A percentile compares a stretch with the other conserved stretches of the same genome.
These are phyloP conservation scores for Rotaria socialis DNA, from an alignment of 2,888 invertebrate species.

Conservation along the genomic window DNA sequence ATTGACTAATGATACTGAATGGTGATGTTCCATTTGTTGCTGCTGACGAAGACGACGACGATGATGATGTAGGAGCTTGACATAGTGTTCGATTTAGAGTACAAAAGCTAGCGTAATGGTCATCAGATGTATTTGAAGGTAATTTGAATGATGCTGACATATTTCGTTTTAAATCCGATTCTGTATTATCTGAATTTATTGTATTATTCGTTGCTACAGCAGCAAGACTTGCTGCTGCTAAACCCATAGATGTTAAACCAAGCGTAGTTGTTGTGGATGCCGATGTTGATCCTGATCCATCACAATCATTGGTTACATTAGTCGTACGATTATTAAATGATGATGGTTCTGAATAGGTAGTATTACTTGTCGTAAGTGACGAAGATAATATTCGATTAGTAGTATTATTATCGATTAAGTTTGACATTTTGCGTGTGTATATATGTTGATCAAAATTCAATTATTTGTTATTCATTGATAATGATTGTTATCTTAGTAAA, in stretches of 20 bases:
- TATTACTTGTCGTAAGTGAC: not conserved
- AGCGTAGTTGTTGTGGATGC: not conserved
- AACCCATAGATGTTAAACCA: not conserved
- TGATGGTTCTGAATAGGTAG: not conserved
- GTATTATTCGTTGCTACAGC: not conserved
- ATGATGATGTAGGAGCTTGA: not conserved
- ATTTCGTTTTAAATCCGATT: not conserved
- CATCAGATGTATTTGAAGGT: not conserved
- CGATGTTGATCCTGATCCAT: not conserved
- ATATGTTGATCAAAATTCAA: not conserved
- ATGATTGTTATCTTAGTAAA: slow-evolving; percentile 10
- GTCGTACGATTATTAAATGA: not conserved
- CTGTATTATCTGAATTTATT: not conserved
- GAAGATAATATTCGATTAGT: not conserved
- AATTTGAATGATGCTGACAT: not conserved
- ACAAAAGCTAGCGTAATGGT: not conserved
- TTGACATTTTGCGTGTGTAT: slow-evolving; percentile 23
- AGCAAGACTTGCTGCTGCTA: not conserved
- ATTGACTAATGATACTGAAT: not conserved
- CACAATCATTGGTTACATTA: not conserved
- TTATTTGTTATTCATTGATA: slow-evolving; percentile 23
- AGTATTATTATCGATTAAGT: slow-evolving; percentile 11
- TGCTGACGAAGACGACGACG: not conserved
- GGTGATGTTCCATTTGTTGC: not conserved
- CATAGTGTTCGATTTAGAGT: not conserved